Evolutionary conservation across 2,113 vertebrate genomes (phyloP).

Genomic region (Microcebus griseorufus): DNA sequence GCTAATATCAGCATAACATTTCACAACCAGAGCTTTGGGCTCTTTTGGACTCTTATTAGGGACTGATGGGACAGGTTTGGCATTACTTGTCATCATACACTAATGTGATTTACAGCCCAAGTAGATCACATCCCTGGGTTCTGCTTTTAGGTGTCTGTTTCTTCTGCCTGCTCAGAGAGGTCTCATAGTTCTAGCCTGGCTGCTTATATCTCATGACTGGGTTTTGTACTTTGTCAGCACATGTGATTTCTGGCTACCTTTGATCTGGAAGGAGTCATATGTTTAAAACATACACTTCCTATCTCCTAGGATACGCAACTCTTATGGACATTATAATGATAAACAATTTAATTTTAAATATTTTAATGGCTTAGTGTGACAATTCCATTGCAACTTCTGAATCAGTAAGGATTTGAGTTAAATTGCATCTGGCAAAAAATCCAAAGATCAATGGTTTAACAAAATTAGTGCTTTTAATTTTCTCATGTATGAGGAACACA

Average conservation of each 20-base stretch:
- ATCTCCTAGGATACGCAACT: background rate
- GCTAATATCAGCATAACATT: background rate
- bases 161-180: background rate
- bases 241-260: background rate
- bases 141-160: background rate
- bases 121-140: background rate
- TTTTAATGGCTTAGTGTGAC: background rate
- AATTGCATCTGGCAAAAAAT: background rate
- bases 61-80: background rate
- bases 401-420: background rate
- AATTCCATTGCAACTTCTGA: background rate
- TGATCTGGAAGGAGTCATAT: background rate
- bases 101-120: background rate
- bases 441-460: background rate
- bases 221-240: background rate
- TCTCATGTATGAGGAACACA: background rate
- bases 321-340: background rate
- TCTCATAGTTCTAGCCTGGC: background rate
- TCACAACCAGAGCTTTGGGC: background rate
- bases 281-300: background rate
- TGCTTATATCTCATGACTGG: background rate
- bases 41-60: background rate
- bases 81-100: background rate
- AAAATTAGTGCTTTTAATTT: background rate
- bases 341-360: background rate